Conservation (phyloP, 2,888 invertebrate species). For the Linnaemya vulpina region DNA sequence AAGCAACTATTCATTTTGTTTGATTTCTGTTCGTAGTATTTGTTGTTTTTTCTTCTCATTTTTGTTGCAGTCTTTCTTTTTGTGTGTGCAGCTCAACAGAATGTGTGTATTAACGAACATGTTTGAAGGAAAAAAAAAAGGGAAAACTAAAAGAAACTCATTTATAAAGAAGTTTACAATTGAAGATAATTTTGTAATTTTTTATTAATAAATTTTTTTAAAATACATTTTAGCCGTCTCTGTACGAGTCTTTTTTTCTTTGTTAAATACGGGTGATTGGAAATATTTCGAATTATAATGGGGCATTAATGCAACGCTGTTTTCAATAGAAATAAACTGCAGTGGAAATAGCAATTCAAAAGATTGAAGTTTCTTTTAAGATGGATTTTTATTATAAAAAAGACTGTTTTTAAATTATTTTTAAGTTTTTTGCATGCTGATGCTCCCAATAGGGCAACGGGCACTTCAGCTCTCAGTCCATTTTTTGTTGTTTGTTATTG, state of each 20-base stretch:
- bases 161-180: constrained; percentile 59
- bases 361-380: too few species aligned
- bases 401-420: too few species aligned
- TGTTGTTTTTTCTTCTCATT: too few species aligned
- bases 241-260: constrained; percentile 32
- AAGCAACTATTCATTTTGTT: constrained; percentile 54
- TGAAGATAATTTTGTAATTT: constrained; percentile 54
- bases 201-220: constrained; percentile 2
- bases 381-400: too few species aligned
- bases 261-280: constrained; percentile 18
- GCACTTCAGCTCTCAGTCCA: too few species aligned
- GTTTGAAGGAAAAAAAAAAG: too few species aligned
- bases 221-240: constrained; percentile 1
- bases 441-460: too few species aligned
- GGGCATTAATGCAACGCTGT: too few species aligned
- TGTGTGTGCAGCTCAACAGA: not conserved
- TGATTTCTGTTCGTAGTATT: constrained; percentile 19
- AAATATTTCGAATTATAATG: constrained; percentile 8
- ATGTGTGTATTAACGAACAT: constrained; percentile 30
- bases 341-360: too few species aligned
- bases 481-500: too few species aligned
- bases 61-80: not conserved
- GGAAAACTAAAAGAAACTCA: constrained; percentile 28
- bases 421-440: too few species aligned
- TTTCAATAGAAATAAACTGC: too few species aligned